Evolutionary conservation across 1,140 invertebrate species (phyloP), one percentile per base, ranked within the genome.

Genomic region (Drosophila sulfurigaster): DNA sequence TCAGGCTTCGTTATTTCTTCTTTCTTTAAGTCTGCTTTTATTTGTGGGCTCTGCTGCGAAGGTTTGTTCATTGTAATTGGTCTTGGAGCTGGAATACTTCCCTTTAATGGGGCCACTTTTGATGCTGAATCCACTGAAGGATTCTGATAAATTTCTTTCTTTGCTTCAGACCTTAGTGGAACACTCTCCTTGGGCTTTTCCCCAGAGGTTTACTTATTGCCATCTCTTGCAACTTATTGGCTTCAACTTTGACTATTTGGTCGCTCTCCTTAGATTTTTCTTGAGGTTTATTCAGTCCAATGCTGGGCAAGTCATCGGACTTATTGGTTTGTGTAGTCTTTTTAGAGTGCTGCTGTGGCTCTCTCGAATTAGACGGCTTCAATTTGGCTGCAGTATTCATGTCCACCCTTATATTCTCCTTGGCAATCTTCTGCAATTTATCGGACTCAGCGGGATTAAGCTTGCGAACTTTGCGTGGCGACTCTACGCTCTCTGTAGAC

Each of bases 391-490:
- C 48, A 7, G 15, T 51, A 10, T 16, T 20, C 5, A 10, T 6
- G 0, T 64, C 28, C 35, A 38, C 2, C 8, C 2, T 38, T 25
- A 20, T 2, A 1, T 0, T 49, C 16, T 11, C 16, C 20, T 25
- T 49, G 20, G 8, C 11, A 30, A 30, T 43, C n/a, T n/a, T 43
- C 5, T 52, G 15, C 16, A 25, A 25, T 4, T 52, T 30, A 25
- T 30, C 3, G 4, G 20, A 5, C 7, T 52, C 3, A 13, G n/a
- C 51, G 1, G 32, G 28, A 45, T 81, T 32, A 2, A 81, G 15
- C 8, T 62, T 85, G 5, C 2, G 64, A 1, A 48, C 13, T 52
- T 67, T 85, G 4, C 25, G 16, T 3, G 59, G 32, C 7, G 46
- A 56, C 35, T 1, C 30, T 28, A 3, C 13, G 8, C 3, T 63